Base-by-base conservation (phyloP, 2,888 invertebrate species). In the Myathropa florea region DNA sequence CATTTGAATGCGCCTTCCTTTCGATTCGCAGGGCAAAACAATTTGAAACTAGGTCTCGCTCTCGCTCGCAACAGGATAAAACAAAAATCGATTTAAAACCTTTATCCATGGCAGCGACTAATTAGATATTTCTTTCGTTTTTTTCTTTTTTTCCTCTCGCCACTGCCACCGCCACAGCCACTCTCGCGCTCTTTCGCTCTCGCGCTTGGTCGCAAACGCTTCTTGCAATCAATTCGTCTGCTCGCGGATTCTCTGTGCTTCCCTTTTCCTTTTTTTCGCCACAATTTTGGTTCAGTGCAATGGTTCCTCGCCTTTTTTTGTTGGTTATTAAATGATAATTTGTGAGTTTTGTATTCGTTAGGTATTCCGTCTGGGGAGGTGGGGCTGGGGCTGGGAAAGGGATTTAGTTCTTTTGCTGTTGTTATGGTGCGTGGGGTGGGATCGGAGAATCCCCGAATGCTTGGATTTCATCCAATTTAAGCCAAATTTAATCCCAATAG, bases 1-100 rank as follows among this genome's bases (percentile, higher is more conserved):
- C 24, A 63, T 79, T 71, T 70, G 18, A 61, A 67, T 72, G 72
- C 60, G 72, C 72, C 46, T 80, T 72, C 64, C 65, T 72, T 72
- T 59, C 60, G 46, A 80, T 72, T 80, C 46, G 18, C 60, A 60
- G 65, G 65, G 65, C 59, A 80, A 24, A 72, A 80, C 60, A 64
- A 72, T 80, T 80, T 26, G 53, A 80, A 80, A 72, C 72, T 72
- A 80, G 79, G 79, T 80, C 79, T 65, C 24, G 57, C 24, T 23
- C 57, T 57, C 18, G 46, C 71, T 63, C 72, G 57, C 64, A 60
- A 72, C 71, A 72, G 64, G 60, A 77, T 61, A 70, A 70, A 61
- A 70, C 9, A 64, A 46, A 53, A 75, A 80, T 73, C 73, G 73
- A 73, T 73, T 68, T 63, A 24, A 59, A 59, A 23, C 26, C 18